A percentile compares a stretch with the other conserved stretches of the same genome.
Conservation (phyloP, 2,888 invertebrate species). For the Apantesis nais region DNA sequence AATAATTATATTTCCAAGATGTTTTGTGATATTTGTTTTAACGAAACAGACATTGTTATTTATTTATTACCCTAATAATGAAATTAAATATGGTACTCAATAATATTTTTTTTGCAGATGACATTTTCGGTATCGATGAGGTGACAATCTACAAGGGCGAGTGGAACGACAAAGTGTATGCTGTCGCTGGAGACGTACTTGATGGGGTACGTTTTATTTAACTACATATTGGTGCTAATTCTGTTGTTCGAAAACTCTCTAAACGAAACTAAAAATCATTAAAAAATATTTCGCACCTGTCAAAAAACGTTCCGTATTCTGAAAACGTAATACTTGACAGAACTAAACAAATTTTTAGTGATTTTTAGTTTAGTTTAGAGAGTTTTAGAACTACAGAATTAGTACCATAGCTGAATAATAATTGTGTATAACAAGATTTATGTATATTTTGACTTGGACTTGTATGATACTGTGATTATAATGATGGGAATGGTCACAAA, state of each 20-base stretch:
- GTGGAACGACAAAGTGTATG: constrained; percentile 94
- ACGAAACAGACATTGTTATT: no score
- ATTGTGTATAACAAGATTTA: not conserved
- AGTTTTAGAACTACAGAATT: no score
- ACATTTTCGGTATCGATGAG: constrained; percentile 97
- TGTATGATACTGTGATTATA: not conserved
- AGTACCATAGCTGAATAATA: no score
- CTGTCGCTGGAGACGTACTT: constrained; percentile 96
- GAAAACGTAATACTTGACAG: no score
- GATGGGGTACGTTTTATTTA: constrained; percentile 92
- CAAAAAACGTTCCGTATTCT: no score
- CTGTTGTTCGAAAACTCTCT: no score
- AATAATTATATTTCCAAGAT: no score
- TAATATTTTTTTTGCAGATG: constrained; percentile 85
- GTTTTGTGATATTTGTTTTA: no score
- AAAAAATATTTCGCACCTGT: not conserved
- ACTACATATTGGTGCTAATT: no score
- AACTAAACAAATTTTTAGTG: no score
- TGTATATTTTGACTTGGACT: not conserved
- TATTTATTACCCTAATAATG: not conserved
- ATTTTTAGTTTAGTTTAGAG: no score
- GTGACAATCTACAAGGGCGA: constrained; percentile 95
- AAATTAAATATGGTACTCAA: not conserved
- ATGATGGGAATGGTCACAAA: not conserved
- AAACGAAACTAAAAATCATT: no score